Evolutionary conservation across 2,888 invertebrate species (phyloP), one percentile per base, ranked within the genome.

Genomic region (Caenorhabditis auriculariae): DNA sequence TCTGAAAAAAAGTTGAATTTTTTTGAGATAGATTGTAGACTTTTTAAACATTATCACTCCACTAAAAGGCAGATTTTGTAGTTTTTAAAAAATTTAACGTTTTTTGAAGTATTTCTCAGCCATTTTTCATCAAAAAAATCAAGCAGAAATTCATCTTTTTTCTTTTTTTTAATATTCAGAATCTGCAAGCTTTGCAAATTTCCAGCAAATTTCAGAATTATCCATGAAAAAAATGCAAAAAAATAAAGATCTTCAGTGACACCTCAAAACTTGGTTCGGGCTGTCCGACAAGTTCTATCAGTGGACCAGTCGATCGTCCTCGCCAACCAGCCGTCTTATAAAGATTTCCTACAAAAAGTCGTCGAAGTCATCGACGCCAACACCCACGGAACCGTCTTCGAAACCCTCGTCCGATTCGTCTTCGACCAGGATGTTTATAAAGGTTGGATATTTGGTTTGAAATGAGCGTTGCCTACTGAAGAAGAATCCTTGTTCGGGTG

Each of bases 241-340:
- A 15, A 37, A 29, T 23, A 21, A 26, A n/a, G 21, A 5, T 35
- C 53, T 68, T 47, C 53, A 65, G 68, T 57, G 7, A 66, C 63
- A 9, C 61, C 66, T 7, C 59, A 54, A 39, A 69, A 69, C 55
- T 54, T 56, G n/a, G 48, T 55, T 23, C 52, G 69, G 5, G 69
- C 63, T 3, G 52, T 61, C 35, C 63, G 61, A 5, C 69, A 69
- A 38, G 43, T 69, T 1, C 26, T 38, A 23, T 37, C 56, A 1
- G 43, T 64, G 21, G 69, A 69, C 19, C 54, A 61, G 42, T 27
- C 48, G 0, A 38, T 59, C 0, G 49, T 69, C 19, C 53, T 69
- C 7, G 56, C 64, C 38, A 1, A 38, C 5, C 21, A 5, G 12
- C 3, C 24, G 0, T 38, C 41, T 4, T 69, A 51, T 24, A 17